Base-by-base conservation (phyloP, 2,888 invertebrate species). In the Drosophila lacicola region DNA sequence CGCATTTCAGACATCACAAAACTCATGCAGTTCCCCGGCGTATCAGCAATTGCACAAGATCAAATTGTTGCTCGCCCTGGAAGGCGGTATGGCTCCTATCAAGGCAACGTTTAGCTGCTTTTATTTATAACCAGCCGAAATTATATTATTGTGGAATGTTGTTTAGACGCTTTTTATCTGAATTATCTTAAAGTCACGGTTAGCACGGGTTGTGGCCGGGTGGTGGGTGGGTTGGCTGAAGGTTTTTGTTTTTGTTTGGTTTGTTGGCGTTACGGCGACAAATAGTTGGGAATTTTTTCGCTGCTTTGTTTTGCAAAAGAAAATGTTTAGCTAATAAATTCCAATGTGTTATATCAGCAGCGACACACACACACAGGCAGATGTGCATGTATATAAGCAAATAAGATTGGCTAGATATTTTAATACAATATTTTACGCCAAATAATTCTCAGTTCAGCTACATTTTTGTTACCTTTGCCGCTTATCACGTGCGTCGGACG, bases 241-340 rank as follows among this genome's bases (percentile, higher is more conserved):
- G 25, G 11, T 58, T 44, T 29, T 54, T n/a, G 8, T 51, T 17
- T 58, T 33, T 70, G 53, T 57, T 63, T 67, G 36, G 33, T 34
- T 58, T 58, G 53, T 10, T 58, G 58, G 57, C 62, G 57, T 65
- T 65, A 33, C 47, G 65, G 45, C 63, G 49, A 55, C 67, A 66
- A 66, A 56, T 50, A 67, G 19, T 56, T 66, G 47, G 49, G 61
- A 33, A 61, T 76, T 63, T 67, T 67, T 54, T 17, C 44, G 21
- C 47, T 54, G 74, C 51, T 37, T 69, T 70, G 55, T 47, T 70
- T 63, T 70, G 54, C 49, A 13, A 49, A 62, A 58, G 57, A 58
- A 69, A 74, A 58, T 75, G 73, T 75, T 75, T 75, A 47, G 53
- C 54, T 68, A 72, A 62, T 21, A 47, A 72, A 76, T 77, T 71